Conservation (phyloP, 2,888 invertebrate species). For the Cataglyphis altisquamis region DNA sequence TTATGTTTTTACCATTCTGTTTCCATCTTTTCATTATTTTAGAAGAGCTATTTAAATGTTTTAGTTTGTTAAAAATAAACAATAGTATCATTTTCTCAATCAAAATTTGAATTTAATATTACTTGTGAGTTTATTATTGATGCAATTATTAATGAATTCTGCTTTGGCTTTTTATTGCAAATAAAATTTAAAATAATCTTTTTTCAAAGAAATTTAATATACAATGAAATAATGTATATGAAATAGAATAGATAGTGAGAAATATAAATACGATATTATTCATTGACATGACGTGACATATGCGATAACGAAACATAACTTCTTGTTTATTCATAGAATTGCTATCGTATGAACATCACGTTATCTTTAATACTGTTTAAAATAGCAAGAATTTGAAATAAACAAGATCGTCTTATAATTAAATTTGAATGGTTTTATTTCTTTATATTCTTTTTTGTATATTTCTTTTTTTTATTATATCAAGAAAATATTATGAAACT, state of each 20-base stretch:
- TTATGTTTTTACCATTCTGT: neutral
- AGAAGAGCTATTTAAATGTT: neutral
- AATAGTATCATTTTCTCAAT: neutral
- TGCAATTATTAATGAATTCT: neutral
- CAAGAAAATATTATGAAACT: neutral
- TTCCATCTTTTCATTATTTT: neutral
- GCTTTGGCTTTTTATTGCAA: neutral
- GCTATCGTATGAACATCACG: neutral
- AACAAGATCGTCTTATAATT: neutral
- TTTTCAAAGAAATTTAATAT: neutral
- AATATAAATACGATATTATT: conserved; percentile 8
- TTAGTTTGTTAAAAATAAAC: neutral
- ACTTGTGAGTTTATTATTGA: neutral
- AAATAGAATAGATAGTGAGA: neutral
- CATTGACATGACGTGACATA: neutral
- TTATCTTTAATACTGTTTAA: neutral
- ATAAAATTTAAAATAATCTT: neutral
- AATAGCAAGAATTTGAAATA: neutral
- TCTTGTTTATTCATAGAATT: neutral
- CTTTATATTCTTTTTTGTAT: neutral
- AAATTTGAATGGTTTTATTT: neutral
- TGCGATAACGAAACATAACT: neutral
- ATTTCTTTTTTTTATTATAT: neutral
- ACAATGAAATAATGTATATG: neutral
- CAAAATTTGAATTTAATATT: neutral